Evolutionary conservation across 1,140 invertebrate species (phyloP).

Genomic region (Drosophila lacertosa): DNA sequence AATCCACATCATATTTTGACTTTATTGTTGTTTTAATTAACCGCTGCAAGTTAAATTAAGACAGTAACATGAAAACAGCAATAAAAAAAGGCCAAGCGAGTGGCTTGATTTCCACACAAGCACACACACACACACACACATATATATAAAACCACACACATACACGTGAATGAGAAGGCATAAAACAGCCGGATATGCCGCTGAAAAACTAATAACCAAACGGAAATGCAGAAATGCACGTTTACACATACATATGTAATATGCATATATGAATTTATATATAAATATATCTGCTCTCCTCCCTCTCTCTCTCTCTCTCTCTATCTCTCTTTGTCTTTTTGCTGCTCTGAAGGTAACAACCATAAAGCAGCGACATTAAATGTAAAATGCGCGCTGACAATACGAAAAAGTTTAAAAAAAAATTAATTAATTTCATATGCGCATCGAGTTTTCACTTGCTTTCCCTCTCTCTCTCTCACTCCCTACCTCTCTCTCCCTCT

Average conservation of each 20-base stretch:
- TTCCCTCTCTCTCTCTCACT: conserved; percentile 1
- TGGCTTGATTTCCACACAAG: conserved; percentile 21
- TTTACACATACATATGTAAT: conserved; percentile 14
- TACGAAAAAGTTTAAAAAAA: conserved; percentile 32
- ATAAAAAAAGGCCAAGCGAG: conserved; percentile 26
- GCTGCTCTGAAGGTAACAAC: conserved; percentile 46
- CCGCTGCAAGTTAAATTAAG: conserved; percentile 67
- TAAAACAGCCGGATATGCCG: conserved; percentile 67
- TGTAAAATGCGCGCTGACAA: conserved; percentile 55
- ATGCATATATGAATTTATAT: conserved; percentile 16
- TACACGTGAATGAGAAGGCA: conserved; percentile 35
- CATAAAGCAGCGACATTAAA: conserved; percentile 78
- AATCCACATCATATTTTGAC: conserved; percentile 16
- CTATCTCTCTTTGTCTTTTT: background rate
- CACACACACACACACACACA: conserved; percentile 37
- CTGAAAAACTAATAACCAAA: conserved; percentile 76
- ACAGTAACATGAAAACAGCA: conserved; percentile 65
- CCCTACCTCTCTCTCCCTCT: too few species aligned
- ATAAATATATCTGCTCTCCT: conserved; percentile 18
- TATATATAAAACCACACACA: conserved; percentile 13
- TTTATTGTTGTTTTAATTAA: conserved; percentile 70
- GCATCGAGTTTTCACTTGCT: conserved; percentile 47
- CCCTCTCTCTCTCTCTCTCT: background rate
- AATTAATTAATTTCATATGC: conserved; percentile 81
- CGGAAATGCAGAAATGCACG: conserved; percentile 69